Percentiles rank a stretch among this genome's conserved stretches.
These are phyloP conservation scores for Pseudachorutes palmiensis DNA, from an alignment of 1,140 invertebrate species.

Conservation along the genomic window DNA sequence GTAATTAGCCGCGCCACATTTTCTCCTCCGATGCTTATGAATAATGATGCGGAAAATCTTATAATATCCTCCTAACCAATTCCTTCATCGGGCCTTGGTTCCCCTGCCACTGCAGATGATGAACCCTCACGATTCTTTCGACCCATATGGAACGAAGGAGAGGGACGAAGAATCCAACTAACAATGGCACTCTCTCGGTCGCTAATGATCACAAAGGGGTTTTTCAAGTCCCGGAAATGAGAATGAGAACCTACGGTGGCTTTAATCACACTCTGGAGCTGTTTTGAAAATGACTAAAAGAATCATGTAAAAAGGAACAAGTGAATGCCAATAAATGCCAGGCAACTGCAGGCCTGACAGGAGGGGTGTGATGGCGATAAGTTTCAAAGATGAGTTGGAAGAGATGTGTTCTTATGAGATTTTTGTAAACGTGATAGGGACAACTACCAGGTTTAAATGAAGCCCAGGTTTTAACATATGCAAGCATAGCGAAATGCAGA, in stretches of 20 bases:
- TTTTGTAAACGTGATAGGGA: not conserved
- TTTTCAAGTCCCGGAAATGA: not conserved
- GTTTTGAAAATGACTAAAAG: not conserved
- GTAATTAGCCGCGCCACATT: too few relatives aligned
- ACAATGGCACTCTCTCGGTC: slow-evolving; percentile 8
- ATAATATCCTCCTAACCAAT: not conserved
- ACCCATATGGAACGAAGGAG: slow-evolving; percentile 36
- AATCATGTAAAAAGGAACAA: not conserved
- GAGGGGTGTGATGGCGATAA: not conserved
- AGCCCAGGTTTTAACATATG: not conserved
- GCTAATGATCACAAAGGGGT: not conserved
- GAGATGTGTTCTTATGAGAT: not conserved
- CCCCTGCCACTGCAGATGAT: not conserved
- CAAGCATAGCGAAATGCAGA: not conserved
- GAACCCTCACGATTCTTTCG: slow-evolving; percentile 34
- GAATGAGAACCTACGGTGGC: too few relatives aligned
- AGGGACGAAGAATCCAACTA: slow-evolving; percentile 9
- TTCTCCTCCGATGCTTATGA: too few relatives aligned
- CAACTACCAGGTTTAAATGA: not conserved
- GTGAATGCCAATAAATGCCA: not conserved
- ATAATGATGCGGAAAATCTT: not conserved
- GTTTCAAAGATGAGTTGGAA: slow-evolving; percentile 1
- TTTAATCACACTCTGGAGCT: not conserved
- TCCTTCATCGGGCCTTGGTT: not conserved
- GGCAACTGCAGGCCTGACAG: not conserved